Evolutionary conservation across 2,797 vertebrate species (phyloP).

Genomic region (Myotis myotis): DNA sequence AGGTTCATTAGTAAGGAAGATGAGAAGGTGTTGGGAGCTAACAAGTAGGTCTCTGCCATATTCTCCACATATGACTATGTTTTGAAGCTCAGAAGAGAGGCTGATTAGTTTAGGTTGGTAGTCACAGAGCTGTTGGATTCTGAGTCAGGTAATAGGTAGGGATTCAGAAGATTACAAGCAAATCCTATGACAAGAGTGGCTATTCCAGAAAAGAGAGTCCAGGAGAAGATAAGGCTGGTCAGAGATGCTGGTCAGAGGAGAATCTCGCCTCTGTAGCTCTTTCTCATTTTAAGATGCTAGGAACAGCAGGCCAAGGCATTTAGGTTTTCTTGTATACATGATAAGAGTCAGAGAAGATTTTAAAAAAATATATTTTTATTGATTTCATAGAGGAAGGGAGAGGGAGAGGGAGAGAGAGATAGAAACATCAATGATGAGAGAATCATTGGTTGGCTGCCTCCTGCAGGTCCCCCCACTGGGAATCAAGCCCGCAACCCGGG

Average conservation of each 20-base stretch:
- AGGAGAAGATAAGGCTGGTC: neutral
- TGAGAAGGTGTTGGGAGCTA: neutral
- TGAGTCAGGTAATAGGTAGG: neutral
- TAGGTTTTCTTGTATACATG: slow-evolving; percentile 15
- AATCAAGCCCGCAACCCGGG: too few relatives aligned
- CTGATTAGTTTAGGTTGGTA: neutral
- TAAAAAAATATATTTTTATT: too few relatives aligned
- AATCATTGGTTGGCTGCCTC: too few relatives aligned
- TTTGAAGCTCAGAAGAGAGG: slow-evolving; percentile 14
- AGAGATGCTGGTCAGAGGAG: neutral
- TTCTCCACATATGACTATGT: neutral
- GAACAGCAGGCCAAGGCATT: neutral
- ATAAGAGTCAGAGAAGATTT: neutral
- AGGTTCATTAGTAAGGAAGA: neutral
- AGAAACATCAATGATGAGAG: too few relatives aligned
- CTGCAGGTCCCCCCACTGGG: too few relatives aligned
- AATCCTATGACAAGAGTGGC: neutral
- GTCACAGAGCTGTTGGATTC: slow-evolving; percentile 26
- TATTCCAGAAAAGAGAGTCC: neutral
- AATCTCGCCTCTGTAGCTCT: neutral
- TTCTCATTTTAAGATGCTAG: slow-evolving; percentile 13
- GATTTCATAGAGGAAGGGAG: too few relatives aligned
- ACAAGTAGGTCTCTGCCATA: neutral
- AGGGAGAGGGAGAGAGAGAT: too few relatives aligned
- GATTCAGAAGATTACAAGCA: slow-evolving; percentile 16